Conservation (phyloP, 1,140 invertebrate genomes). For the Lasaia peninsularis region DNA sequence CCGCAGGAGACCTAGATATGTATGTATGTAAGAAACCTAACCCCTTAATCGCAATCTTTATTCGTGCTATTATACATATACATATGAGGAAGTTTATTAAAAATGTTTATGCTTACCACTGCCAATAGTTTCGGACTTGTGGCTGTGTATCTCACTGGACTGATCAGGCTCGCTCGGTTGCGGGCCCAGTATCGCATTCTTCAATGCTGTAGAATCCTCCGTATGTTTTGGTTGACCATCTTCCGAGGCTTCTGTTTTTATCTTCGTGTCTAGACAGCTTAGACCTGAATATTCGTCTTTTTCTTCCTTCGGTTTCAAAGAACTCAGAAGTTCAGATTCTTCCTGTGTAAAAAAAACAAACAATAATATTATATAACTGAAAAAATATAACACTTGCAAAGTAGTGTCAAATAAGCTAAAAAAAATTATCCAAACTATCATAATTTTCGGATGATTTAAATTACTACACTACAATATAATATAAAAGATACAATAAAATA, state of each 20-base stretch:
- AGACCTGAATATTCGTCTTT: constrained; percentile 41
- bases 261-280: constrained; percentile 36
- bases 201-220: constrained; percentile 60
- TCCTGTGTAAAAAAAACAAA: constrained; percentile 45
- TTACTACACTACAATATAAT: no score
- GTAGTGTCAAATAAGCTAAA: no score
- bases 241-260: constrained; percentile 50
- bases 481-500: no score
- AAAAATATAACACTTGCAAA: no score
- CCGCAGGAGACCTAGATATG: no score
- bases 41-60: no score
- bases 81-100: no score
- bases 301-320: constrained; percentile 62
- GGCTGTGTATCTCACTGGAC: constrained; percentile 36
- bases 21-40: no score
- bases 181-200: constrained; percentile 62
- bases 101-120: constrained; percentile 35
- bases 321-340: constrained; percentile 51
- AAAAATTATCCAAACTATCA: no score
- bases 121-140: constrained; percentile 48
- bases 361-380: no score
- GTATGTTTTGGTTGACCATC: constrained; percentile 61
- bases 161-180: constrained; percentile 41
- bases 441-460: no score
- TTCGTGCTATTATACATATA: no score